Evolutionary conservation across 2,113 vertebrate species (phyloP), one percentile per base, ranked within the genome.

Genomic region (Etia nguti): DNA sequence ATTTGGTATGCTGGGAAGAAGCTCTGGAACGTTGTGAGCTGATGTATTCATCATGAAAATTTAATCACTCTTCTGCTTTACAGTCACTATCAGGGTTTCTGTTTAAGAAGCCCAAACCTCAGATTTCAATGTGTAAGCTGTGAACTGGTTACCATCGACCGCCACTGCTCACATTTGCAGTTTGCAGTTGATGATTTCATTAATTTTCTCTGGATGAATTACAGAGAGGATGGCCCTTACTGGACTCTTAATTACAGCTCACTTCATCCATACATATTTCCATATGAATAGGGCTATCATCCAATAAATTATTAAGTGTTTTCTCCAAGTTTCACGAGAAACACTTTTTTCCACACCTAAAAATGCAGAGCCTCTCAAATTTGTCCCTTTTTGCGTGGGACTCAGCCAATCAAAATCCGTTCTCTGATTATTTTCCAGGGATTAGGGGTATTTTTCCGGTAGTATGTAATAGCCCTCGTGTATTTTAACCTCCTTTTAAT

Each of bases 401-500:
- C 83, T 70, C 31, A 83, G 92, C 91, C 94, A 94, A 90, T 92
- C 92, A 88, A 92, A 94, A 94, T 89, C 43, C 11, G 89, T 93
- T 86, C 41, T 34, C 90, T 94, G 94, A 96, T 96, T 93, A 95
- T 94, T 96, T 95, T 96, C 87, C 92, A 89, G 84, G 92, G 95
- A 96, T 95, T 94, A 94, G 82, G 46, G 77, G 38, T 93, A 91
- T 96, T 94, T 95, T 94, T 92, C 91, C 81, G 41, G 88, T 88
- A 84, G 87, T 91, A 85, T 92, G 91, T 95, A 94, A 94, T 92
- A 92, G 86, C 91, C 87, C 55, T 70, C 11, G 86, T 92, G 90
- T 94, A 93, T 95, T 94, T 95, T 91, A 90, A 92, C 88, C 94
- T 95, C 81, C 93, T 94, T 96, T 93, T 96, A 95, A 95, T 95